These are phyloP conservation scores for Garrulus glandarius DNA, from an alignment of 2,797 vertebrate species.

Conservation along the genomic window DNA sequence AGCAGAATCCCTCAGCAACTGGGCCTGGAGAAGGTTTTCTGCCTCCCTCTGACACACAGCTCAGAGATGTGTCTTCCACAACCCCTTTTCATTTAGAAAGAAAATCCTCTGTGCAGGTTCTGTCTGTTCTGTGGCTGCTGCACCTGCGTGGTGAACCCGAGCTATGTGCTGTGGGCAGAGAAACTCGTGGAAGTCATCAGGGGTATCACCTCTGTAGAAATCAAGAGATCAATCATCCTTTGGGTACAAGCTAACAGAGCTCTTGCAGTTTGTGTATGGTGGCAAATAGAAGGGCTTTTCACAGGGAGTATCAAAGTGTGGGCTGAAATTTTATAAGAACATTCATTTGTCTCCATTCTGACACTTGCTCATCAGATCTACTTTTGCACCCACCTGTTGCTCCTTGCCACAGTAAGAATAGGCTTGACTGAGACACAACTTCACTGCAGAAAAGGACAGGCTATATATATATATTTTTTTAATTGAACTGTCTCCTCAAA, in stretches of 20 bases:
- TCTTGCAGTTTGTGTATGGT: not conserved
- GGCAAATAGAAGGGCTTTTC: not conserved
- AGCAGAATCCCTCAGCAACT: not conserved
- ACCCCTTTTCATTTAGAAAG: not conserved
- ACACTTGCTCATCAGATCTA: not conserved
- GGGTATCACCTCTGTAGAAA: not conserved
- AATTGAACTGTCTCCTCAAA: not conserved
- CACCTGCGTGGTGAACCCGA: rapidly evolving
- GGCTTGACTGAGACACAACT: not conserved
- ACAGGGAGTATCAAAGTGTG: not conserved
- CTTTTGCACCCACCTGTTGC: not conserved
- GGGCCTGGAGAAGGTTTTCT: not conserved
- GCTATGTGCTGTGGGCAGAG: not conserved
- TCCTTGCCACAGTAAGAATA: not conserved
- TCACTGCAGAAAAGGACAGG: not conserved
- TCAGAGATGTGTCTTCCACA: not conserved
- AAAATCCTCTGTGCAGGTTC: not conserved
- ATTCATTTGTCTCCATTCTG: not conserved
- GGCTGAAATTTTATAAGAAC: not conserved
- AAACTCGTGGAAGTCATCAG: not conserved
- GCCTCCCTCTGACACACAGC: rapidly evolving
- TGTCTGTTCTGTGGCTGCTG: not conserved
- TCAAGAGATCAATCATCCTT: not conserved
- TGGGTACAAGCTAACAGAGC: not conserved
- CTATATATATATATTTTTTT: not conserved